A percentile compares a stretch with the other conserved stretches of the same genome.
phyloP scores from a whole-genome alignment of 2,797 vertebrate genomes.

The Rhincodon typus region DNA sequence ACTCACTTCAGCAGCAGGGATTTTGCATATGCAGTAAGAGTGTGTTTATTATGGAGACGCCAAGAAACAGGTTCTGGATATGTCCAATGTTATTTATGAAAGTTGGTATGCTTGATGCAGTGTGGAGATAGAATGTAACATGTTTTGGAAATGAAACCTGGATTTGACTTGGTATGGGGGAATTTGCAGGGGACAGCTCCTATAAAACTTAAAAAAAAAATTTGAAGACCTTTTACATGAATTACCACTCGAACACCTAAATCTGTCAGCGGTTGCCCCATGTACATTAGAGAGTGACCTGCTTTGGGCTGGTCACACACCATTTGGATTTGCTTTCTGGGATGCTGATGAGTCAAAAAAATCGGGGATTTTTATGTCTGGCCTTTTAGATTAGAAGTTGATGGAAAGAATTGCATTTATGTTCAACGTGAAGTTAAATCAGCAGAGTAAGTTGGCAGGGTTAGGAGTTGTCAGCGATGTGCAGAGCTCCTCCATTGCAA shows the following conservation, averaged over 20 bases:
- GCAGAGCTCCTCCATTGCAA: background rate
- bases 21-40: background rate
- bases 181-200: background rate
- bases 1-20: background rate
- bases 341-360: background rate
- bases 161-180: too few species aligned
- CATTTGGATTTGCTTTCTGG: background rate
- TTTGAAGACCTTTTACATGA: background rate
- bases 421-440: background rate
- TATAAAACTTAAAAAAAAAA: background rate
- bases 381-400: background rate
- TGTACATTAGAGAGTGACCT: background rate
- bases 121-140: background rate
- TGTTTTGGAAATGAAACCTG: background rate
- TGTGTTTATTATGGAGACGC: background rate
- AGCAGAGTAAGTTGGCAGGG: background rate
- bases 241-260: background rate
- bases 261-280: too few species aligned
- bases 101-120: background rate
- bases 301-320: background rate
- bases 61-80: too few species aligned
- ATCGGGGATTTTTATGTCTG: background rate
- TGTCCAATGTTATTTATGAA: background rate
- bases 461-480: background rate
- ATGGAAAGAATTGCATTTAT: background rate